Base-by-base conservation (phyloP, 1,140 invertebrate genomes). In the Calycopis cecrops region DNA sequence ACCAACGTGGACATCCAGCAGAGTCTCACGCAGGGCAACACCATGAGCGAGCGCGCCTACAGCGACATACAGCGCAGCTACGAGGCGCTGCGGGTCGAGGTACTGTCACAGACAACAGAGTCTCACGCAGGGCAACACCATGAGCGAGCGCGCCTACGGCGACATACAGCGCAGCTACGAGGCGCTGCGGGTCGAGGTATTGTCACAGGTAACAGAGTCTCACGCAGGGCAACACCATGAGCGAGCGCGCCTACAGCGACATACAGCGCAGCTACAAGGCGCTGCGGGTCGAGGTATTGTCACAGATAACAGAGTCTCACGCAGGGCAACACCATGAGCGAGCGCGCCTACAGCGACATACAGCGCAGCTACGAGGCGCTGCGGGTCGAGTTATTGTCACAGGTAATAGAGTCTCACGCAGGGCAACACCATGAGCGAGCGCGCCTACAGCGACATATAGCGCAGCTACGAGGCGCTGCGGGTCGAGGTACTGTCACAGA, bases 121-220 rank as follows among this genome's bases (percentile, higher is more conserved):
- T 33, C 73, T 92, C 8, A 88, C 87, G 3, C 87, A 90, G 44
- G 73, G 90, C 54, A 85, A 87, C 57, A 88, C 87, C 0, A 87
- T 90, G 65, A 87, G 89, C 6, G 90, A 90, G 48, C 84, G 76
- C 40, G 85, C 91, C 40, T 90, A 89, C 57, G 78, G 76, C 11
- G 88, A 90, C 59, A 86, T 92, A 50, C 88, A 89, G 6, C 79
- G 81, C 50, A 92, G 90, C 52, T 92, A 90, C 60, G 89, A 88
- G 37, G 77, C 90, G 12, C 67, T 94, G 21, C 73, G 80, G 9
- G 76, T 63, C 9, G 91, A 92, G 76, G 88, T 92, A 60, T 28
- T 3, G 21, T 28, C 21, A n/a, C n/a, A n/a, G n/a, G n/a, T 79
- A 85, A 33, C 79, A 78, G 8, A 89, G 87, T 33, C 73, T 92